Base-by-base conservation (phyloP, 2,113 vertebrate species). In the Solenodon paradoxus region DNA sequence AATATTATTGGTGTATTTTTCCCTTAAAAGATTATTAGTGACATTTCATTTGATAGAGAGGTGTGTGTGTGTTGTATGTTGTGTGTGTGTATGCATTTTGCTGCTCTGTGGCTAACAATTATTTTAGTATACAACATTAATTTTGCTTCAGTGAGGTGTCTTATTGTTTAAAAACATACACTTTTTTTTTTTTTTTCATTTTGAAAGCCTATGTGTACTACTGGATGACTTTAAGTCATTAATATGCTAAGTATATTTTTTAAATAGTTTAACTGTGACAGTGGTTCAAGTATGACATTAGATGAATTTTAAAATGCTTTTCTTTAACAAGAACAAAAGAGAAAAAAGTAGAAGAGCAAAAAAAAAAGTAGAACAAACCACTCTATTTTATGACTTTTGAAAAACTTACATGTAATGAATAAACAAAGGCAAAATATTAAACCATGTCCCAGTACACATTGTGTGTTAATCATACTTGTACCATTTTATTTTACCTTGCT, bases 391-490 rank as follows among this genome's bases (percentile, higher is more conserved):
- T 68, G 10, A 30, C 20, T 22, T 79, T 66, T 72, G 51, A 26
- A 38, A 88, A 69, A 26, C 1, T 55, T 4, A 32, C 16, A 9
- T 24, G 6, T 77, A 45, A 61, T n/a, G 7, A 79, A 40, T 15
- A 28, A 63, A 68, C 11, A 11, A 59, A 26, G 35, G 12, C 20
- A 2, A 13, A 81, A 8, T 28, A 22, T n/a, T 40, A 63, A 40
- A 42, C 4, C 55, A 2, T 5, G 2, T 7, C 1, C 7, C 12
- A 1, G 3, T 40, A 32, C 9, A 17, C 5, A 28, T 1, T 35
- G 1, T 3, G 3, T 81, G n/a, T 22, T 26, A 71, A 42, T 51
- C 53, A 77, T 40, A 4, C 40, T 83, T 42, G 4, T 28, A 63
- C 42, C 15, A n/a, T 17, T 64, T 69, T 72, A 75, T 66, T 81